phyloP scores from a whole-genome alignment of 2,797 vertebrate species.

The Emys orbicularis region DNA sequence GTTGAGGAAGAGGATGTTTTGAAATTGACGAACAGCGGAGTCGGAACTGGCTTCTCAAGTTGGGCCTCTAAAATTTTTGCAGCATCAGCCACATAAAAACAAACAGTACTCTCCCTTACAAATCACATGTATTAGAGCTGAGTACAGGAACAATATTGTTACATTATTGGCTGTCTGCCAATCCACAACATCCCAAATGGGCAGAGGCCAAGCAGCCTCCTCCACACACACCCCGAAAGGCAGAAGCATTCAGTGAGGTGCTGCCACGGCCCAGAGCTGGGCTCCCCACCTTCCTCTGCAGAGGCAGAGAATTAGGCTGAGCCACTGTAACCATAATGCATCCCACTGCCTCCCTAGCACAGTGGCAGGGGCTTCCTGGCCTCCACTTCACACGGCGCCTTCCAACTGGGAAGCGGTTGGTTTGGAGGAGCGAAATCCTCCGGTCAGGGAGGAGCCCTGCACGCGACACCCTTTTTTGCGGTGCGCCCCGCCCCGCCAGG shows the following conservation, averaged over 20 bases:
- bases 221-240: too few relatives aligned
- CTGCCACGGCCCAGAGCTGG: too few relatives aligned
- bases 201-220: neutral
- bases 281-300: neutral
- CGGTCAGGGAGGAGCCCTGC: neutral
- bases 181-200: too few relatives aligned
- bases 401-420: neutral
- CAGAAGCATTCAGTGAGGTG: too few relatives aligned
- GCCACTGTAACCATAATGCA: neutral
- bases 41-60: neutral
- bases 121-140: neutral
- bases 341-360: neutral
- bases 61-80: neutral
- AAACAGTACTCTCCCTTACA: neutral
- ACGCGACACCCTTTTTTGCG: too few relatives aligned
- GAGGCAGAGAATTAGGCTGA: neutral
- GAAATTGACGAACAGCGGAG: neutral
- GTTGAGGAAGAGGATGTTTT: neutral
- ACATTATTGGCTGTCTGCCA: neutral
- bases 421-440: neutral
- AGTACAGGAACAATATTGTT: neutral
- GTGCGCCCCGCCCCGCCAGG: too few relatives aligned
- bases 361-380: neutral
- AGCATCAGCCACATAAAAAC: neutral
- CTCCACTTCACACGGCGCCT: neutral